Evolutionary conservation across 2,888 invertebrate species (phyloP), one percentile per base, ranked within the genome.

Genomic region (Coelinius sp.): DNA sequence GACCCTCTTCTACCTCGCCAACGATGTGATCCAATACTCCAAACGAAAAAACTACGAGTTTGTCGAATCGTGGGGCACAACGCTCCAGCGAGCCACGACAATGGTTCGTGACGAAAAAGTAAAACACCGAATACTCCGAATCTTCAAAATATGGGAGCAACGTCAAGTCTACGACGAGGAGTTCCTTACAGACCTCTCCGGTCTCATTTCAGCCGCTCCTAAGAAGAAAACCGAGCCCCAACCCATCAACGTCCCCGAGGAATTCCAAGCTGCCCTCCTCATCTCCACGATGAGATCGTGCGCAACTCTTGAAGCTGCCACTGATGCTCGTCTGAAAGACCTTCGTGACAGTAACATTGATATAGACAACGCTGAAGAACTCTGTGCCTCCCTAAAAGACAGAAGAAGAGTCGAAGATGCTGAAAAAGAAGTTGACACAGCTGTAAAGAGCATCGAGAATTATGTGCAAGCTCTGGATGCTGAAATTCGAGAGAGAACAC

Each of bases 1-100:
- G 67, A 94, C 95, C 0, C 88, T 98, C 53, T 98, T 98, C 87
- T 97, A 98, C 88, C 89, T 98, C 84, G 97, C 98, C 17, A 98
- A 98, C 89, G 98, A 98, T 91, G 97, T 98, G 68, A 96, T 98
- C 79, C 98, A 98, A 87, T 97, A 97, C 87, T 96, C 97, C 77
- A 97, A 97, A 86, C 90, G 97, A 80, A 97, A 97, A 88, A 95
- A 94, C 75, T 94, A 94, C 84, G 95, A 96, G 78, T 96, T 95
- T 88, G 95, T 96, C 12, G 96, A 96, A 80, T 95, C 96, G 81
- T 98, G 97, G 95, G 96, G 96, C 44, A 94, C 95, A 44, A 95
- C 96, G 71, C 89, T 98, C 67, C 96, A 96, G 86, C 94, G 97
- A 84, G 98, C 98, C 2, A 95, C 96, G 6, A 94, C 95, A 20